Percentiles rank a stretch among this genome's conserved stretches.
These are phyloP conservation scores for Druon quercuslanigerum DNA, from an alignment of 1,140 invertebrate genomes.

Conservation along the genomic window DNA sequence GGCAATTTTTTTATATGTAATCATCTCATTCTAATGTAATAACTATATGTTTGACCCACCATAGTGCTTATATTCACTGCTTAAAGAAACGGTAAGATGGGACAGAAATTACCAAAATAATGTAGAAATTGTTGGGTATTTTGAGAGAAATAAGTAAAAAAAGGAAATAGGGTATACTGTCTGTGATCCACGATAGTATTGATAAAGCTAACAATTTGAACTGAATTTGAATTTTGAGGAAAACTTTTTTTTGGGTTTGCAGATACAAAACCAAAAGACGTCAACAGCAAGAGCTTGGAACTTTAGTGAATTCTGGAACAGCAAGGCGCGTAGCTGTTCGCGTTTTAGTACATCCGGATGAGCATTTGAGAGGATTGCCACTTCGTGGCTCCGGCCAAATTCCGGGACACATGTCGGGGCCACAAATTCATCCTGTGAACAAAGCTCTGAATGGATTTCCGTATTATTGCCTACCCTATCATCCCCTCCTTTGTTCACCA, in stretches of 20 bases:
- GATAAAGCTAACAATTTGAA: too few relatives aligned
- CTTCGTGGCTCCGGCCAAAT: slow-evolving; percentile 66
- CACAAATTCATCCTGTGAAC: slow-evolving; percentile 68
- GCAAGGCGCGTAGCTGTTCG: slow-evolving; percentile 71
- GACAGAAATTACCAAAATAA: too few relatives aligned
- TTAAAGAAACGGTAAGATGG: too few relatives aligned
- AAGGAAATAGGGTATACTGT: too few relatives aligned
- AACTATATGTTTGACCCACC: too few relatives aligned
- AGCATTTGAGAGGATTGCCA: slow-evolving; percentile 68
- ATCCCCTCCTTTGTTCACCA: slow-evolving; percentile 71
- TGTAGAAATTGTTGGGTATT: too few relatives aligned
- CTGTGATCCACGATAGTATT: too few relatives aligned
- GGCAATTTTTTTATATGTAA: too few relatives aligned
- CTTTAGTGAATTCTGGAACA: slow-evolving; percentile 70
- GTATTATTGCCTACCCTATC: slow-evolving; percentile 73
- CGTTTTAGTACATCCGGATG: slow-evolving; percentile 72
- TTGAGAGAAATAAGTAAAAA: too few relatives aligned
- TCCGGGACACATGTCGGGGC: slow-evolving; percentile 63
- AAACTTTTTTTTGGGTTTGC: slow-evolving; percentile 34
- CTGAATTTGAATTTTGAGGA: neutral
- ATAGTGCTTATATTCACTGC: too few relatives aligned
- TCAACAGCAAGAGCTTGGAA: slow-evolving; percentile 72
- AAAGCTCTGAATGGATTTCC: slow-evolving; percentile 71
- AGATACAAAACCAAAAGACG: slow-evolving; percentile 74
- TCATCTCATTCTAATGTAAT: too few relatives aligned